phyloP scores from a whole-genome alignment of 2,888 invertebrate genomes.

The Rhimphoctona megacephalus region DNA sequence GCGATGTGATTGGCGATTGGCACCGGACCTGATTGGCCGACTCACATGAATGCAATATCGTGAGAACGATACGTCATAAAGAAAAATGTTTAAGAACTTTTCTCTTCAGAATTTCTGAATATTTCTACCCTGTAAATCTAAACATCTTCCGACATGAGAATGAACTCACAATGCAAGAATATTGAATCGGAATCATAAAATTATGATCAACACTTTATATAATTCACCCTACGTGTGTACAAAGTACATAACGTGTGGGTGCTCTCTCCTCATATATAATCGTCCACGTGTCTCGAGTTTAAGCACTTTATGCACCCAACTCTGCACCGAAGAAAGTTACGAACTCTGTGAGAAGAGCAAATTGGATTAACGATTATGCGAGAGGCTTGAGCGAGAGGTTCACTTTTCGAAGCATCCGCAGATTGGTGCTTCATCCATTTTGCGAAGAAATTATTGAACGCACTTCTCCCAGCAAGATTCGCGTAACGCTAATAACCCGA shows the following conservation, averaged over 20 bases:
- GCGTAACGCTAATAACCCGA: constrained; percentile 8
- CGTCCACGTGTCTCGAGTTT: constrained; percentile 1
- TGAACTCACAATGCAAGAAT: not conserved
- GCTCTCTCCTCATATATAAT: not conserved
- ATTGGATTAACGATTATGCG: constrained; percentile 70
- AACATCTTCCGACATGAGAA: not conserved
- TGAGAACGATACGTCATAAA: not conserved
- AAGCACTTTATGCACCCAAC: not conserved
- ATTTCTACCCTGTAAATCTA: not conserved
- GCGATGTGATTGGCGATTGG: not conserved
- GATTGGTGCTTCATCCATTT: constrained; percentile 18
- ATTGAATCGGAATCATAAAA: not conserved
- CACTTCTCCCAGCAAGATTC: constrained; percentile 24
- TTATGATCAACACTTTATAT: not conserved
- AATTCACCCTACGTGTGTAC: not conserved
- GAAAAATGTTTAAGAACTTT: not conserved
- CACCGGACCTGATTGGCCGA: not conserved
- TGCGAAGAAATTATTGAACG: constrained; percentile 37
- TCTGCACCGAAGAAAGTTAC: constrained; percentile 1
- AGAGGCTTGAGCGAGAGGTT: constrained; percentile 32
- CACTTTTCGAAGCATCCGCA: constrained; percentile 17
- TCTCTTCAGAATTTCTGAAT: not conserved
- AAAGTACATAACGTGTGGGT: not conserved
- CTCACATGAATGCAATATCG: not conserved
- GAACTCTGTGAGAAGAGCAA: constrained; percentile 53